A percentile compares a stretch with the other conserved stretches of the same genome.
phyloP scores from a whole-genome alignment of 2,888 invertebrate species.

The Cyrtodaria siliqua region DNA sequence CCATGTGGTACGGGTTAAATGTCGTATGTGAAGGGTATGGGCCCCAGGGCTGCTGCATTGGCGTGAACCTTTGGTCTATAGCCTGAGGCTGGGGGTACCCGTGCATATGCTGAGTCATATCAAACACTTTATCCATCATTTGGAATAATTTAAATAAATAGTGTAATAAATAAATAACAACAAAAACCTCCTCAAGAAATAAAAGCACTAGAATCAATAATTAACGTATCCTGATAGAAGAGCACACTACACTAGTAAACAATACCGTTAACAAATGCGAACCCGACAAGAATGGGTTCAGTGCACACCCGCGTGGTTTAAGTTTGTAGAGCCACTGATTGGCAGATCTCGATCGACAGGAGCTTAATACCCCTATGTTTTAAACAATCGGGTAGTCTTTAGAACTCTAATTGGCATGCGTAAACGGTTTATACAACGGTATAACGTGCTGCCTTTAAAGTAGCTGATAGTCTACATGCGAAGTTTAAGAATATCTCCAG shows the following conservation, averaged over 20 bases:
- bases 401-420: conserved; percentile 54
- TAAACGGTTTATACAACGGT: conserved; percentile 36
- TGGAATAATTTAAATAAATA: conserved; percentile 24
- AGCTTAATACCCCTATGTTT: conserved; percentile 55
- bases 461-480: conserved; percentile 30
- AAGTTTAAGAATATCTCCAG: not conserved
- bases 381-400: conserved; percentile 64
- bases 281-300: conserved; percentile 58
- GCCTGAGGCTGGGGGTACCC: conserved; percentile 63
- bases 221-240: conserved; percentile 17
- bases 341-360: conserved; percentile 44
- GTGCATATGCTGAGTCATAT: conserved; percentile 59
- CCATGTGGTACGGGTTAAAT: conserved; percentile 57
- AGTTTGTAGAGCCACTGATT: conserved; percentile 45
- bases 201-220: not conserved
- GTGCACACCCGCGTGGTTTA: conserved; percentile 52
- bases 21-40: conserved; percentile 55
- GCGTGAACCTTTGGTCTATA: conserved; percentile 60
- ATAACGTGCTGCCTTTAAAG: conserved; percentile 35
- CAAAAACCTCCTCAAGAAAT: not conserved
- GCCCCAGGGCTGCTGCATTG: conserved; percentile 63
- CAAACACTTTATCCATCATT: conserved; percentile 59
- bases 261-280: conserved; percentile 45
- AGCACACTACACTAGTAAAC: conserved; percentile 43
- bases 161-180: conserved; percentile 4